Conservation (phyloP, 2,888 invertebrate genomes). For the Cancer borealis region DNA sequence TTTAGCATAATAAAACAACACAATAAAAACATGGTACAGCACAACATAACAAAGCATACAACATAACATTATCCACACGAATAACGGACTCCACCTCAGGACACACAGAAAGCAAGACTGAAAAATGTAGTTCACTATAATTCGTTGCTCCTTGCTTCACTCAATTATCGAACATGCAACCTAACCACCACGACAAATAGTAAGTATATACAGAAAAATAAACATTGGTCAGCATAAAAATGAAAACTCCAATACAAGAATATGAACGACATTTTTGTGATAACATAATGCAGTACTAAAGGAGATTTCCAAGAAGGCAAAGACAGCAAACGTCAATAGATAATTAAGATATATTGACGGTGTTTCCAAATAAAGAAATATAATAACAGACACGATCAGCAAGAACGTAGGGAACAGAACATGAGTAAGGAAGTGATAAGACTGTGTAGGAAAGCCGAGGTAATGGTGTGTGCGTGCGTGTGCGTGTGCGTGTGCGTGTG, state of each 20-base stretch:
- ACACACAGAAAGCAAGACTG: neutral
- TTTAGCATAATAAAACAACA: neutral
- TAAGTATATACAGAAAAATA: slow-evolving; percentile 6
- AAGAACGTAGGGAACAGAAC: neutral
- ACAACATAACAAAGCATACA: neutral
- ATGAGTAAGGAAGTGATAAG: neutral
- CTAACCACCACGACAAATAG: neutral
- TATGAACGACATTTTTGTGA: neutral
- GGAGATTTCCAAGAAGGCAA: neutral
- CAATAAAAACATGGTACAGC: neutral
- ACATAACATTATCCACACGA: neutral
- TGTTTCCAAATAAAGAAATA: neutral
- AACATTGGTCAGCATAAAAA: neutral
- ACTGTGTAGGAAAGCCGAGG: no score
- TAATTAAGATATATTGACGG: neutral
- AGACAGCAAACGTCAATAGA: neutral
- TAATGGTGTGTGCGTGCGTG: neutral
- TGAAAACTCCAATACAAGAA: neutral
- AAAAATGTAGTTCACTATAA: neutral
- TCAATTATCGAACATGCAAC: neutral
- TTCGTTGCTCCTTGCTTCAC: neutral
- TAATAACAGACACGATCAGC: neutral
- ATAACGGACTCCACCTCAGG: neutral
- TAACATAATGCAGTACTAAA: neutral
- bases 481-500: neutral